phyloP scores from a whole-genome alignment of 2,797 vertebrate species.

The Danio aesculapii region DNA sequence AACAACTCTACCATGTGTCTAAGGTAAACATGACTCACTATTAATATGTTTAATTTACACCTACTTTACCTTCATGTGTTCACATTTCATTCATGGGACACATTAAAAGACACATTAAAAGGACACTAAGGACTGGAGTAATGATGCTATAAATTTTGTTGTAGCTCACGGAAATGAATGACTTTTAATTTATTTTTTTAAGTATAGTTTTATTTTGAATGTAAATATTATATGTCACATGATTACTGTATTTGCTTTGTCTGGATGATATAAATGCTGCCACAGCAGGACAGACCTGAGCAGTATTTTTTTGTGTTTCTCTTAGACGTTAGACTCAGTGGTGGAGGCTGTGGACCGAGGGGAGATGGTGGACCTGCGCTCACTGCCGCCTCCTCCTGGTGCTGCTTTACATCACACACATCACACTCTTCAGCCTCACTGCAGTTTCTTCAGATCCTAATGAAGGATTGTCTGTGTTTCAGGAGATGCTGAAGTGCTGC shows the following conservation, averaged over 20 bases:
- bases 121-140: too few species aligned
- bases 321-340: slow-evolving; percentile 78
- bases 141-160: background rate
- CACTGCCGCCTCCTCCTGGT: slow-evolving; percentile 87
- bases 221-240: too few species aligned
- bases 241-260: too few species aligned
- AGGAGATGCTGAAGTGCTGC: slow-evolving; percentile 66
- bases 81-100: too few species aligned
- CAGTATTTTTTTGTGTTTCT: background rate
- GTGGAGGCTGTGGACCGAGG: slow-evolving; percentile 80
- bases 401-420: slow-evolving; percentile 45
- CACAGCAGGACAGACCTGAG: too few species aligned
- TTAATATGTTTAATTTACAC: too few species aligned
- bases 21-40: slow-evolving; percentile 88
- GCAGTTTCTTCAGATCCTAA: background rate
- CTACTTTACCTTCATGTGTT: too few species aligned
- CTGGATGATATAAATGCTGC: too few species aligned
- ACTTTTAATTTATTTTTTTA: too few species aligned
- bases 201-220: too few species aligned
- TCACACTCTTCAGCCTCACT: background rate
- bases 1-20: slow-evolving; percentile 80
- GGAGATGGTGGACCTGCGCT: slow-evolving; percentile 77
- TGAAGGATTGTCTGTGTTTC: slow-evolving; percentile 43
- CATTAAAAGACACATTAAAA: too few species aligned
- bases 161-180: background rate